A percentile compares a stretch with the other conserved stretches of the same genome.
These are phyloP conservation scores for Tyrophagus putrescentiae DNA, from an alignment of 1,140 invertebrate species.

Conservation along the genomic window DNA sequence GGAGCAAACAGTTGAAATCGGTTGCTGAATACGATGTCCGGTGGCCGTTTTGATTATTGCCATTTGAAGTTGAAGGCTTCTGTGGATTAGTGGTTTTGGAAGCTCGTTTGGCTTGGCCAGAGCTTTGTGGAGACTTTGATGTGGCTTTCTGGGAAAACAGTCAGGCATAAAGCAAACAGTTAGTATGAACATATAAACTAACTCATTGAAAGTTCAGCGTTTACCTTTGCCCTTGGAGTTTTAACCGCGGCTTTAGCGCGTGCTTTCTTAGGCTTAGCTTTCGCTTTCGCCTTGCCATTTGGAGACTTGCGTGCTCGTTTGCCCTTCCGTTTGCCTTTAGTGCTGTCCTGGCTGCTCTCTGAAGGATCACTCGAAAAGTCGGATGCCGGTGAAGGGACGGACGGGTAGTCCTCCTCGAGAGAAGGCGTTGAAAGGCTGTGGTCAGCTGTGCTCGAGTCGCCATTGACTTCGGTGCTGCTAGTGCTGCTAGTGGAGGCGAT, in stretches of 20 bases:
- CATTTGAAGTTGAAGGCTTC: background rate
- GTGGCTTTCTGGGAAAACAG: no score
- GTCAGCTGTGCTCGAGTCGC: no score
- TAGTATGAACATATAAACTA: no score
- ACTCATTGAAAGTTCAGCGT: no score
- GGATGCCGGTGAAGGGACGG: background rate
- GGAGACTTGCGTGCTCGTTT: background rate
- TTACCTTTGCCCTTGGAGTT: no score
- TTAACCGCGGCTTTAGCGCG: no score
- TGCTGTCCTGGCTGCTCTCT: background rate
- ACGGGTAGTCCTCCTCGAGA: no score
- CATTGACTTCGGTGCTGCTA: background rate
- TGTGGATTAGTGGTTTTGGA: background rate
- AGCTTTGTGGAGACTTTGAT: no score
- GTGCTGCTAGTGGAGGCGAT: background rate
- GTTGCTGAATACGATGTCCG: background rate
- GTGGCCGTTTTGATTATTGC: background rate
- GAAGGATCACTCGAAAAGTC: no score
- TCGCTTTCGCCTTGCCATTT: background rate
- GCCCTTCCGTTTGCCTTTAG: background rate
- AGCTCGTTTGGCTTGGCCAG: background rate
- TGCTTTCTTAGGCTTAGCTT: background rate
- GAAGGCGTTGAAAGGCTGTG: no score
- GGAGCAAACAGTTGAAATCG: constrained; percentile 4
- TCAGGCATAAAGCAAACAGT: no score